Evolutionary conservation across 2,113 vertebrate species (phyloP), one percentile per base, ranked within the genome.

Genomic region (Pandion haliaetus): DNA sequence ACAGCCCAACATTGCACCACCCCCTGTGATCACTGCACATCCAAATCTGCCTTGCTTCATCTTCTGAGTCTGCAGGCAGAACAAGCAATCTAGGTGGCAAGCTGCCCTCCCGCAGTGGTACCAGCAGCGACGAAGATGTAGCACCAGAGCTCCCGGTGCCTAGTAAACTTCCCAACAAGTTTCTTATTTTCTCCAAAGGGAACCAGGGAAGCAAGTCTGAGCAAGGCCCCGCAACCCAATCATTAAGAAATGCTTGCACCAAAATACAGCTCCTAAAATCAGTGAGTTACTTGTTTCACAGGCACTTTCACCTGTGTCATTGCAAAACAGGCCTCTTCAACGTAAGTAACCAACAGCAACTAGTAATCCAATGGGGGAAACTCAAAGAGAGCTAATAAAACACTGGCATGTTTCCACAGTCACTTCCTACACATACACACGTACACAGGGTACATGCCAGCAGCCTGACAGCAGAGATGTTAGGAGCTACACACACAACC

Each of bases 391-490:
- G 38, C 34, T 76, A 65, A 79, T n/a, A 72, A 90, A 38, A 40
- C 34, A 10, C 36, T 47, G 67, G 82, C 82, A 12, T 3, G n/a
- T 42, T 93, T 71, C 78, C 82, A 71, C 40, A 34, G 78, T 23
- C 73, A 84, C 69, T 76, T 90, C 86, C 79, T 77, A 94, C 73
- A 66, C 40, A 9, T 14, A 45, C 2, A 65, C n/a, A 61, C 4
- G 20, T 57, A 57, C 61, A 63, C 31, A 49, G 62, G 49, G 58
- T n/a, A 65, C 73, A 38, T 2, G 8, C 76, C 86, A 93, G 66
- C 69, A 93, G 86, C 70, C 78, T 70, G 45, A 57, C 91, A 93
- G 73, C 58, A 87, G 80, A 85, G 42, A 50, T 63, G 66, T 55
- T 12, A 70, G 81, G 86, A 93, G 78, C 78, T 55, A 47, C 66